A percentile compares a stretch with the other conserved stretches of the same genome.
Conservation (phyloP, 2,888 invertebrate species). For the Eilema sororculum region DNA sequence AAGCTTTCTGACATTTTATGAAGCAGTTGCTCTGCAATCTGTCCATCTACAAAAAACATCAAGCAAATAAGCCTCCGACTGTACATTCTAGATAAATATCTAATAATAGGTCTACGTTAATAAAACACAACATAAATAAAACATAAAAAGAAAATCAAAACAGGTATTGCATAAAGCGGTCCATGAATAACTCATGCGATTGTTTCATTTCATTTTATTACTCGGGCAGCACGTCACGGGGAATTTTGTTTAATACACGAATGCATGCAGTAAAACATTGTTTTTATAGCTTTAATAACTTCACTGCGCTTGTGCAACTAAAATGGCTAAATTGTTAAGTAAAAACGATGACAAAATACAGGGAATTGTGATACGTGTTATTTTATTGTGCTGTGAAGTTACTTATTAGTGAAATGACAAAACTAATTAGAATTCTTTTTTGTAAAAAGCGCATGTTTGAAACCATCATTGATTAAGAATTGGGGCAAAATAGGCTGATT, state of each 20-base stretch:
- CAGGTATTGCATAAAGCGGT: constrained; percentile 65
- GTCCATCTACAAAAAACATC: too few relatives aligned
- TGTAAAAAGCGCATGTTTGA: too few relatives aligned
- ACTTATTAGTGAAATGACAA: too few relatives aligned
- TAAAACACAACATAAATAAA: constrained; percentile 18
- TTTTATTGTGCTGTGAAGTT: not conserved
- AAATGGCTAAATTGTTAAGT: constrained; percentile 46
- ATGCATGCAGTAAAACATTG: constrained; percentile 71
- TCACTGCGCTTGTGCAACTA: constrained; percentile 57
- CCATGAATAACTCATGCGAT: constrained; percentile 81
- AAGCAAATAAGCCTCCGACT: too few relatives aligned
- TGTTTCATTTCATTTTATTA: constrained; percentile 84
- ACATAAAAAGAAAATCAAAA: constrained; percentile 24
- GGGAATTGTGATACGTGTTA: not conserved
- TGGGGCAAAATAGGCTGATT: too few relatives aligned
- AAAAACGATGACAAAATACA: constrained; percentile 28
- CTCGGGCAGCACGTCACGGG: constrained; percentile 72
- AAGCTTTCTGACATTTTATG: too few relatives aligned
- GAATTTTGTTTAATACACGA: constrained; percentile 69
- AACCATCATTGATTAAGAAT: too few relatives aligned
- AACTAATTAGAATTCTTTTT: too few relatives aligned
- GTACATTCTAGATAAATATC: too few relatives aligned
- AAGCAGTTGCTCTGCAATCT: too few relatives aligned
- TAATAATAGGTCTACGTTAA: not conserved
- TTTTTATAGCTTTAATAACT: constrained; percentile 73